These are phyloP conservation scores for Rhagonycha fulva DNA, from an alignment of 2,888 invertebrate species.

Conservation along the genomic window DNA sequence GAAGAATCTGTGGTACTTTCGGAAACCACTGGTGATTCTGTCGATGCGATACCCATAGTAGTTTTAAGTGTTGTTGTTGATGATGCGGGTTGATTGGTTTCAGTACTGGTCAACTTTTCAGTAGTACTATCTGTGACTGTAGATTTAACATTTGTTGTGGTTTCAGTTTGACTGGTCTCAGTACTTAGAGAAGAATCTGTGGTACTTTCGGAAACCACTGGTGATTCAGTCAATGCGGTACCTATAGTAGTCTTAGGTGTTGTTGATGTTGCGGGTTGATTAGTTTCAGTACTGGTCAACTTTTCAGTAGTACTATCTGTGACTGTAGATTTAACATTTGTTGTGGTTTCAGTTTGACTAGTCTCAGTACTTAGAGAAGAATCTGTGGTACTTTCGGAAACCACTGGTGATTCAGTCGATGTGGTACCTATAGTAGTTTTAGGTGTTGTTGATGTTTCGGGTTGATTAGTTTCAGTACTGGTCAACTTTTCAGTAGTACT, in stretches of 20 bases:
- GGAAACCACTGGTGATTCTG: too few species aligned
- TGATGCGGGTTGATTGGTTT: too few species aligned
- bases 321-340: not conserved
- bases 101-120: not conserved
- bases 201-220: not conserved
- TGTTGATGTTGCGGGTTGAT: too few species aligned
- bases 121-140: not conserved
- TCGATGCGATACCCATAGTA: too few species aligned
- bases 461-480: not conserved
- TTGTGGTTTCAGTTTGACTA: not conserved
- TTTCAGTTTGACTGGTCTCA: not conserved
- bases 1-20: too few species aligned
- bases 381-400: not conserved
- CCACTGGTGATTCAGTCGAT: not conserved
- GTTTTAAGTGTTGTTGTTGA: not conserved
- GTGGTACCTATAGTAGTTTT: not conserved
- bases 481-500: not conserved
- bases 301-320: not conserved
- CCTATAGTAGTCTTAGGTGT: not conserved
- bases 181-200: not conserved
- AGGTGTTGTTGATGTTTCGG: too few species aligned
- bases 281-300: not conserved
- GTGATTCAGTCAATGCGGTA: not conserved
- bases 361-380: not conserved
- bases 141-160: not conserved